Base-by-base conservation (phyloP, 2,113 vertebrate genomes). In the Ibidorhyncha struthersii region DNA sequence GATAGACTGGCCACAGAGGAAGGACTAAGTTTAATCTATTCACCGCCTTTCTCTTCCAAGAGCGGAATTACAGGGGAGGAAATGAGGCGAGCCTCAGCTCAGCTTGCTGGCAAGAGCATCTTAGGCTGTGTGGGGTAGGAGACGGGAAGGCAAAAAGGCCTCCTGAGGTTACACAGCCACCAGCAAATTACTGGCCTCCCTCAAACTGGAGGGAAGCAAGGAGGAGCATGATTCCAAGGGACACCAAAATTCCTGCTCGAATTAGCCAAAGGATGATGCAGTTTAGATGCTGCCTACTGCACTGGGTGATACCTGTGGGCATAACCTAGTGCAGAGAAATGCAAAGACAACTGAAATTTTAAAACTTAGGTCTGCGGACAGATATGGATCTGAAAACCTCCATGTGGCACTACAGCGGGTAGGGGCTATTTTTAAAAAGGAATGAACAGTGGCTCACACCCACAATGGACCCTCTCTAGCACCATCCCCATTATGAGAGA, bases 41-140 rank as follows among this genome's bases (percentile, higher is more conserved):
- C 86, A 50, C 38, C 2, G 36, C 62, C 53, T 85, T 88, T 77
- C 71, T 80, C 73, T 71, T 94, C 81, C 93, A 65, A 94, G 83
- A 61, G 49, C 84, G 86, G 86, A 95, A 96, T 96, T 95, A 91
- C 59, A 84, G 82, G 58, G 78, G 62, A 95, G 93, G 90, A 95
- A 95, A 90, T 76, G 86, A 93, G 87, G 91, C 29, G 0, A 94
- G 70, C 83, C 77, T 87, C 87, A 85, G 91, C 70, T 85, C 89
- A 59, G 74, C n/a, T 25, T 82, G 66, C 63, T 96, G 93, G 91
- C 91, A 93, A 43, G n/a, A 80, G 58, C 53, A 55, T 76, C 93
- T 47, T 47, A 38, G 81, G 58, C 95, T 95, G 91, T 82, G 86
- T 89, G 93, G 86, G 89, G 91, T 43, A 76, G 66, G 82, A 95